Percentiles rank a stretch among this genome's conserved stretches.
phyloP scores from a whole-genome alignment of 2,888 invertebrate species.

The Meganola albula region DNA sequence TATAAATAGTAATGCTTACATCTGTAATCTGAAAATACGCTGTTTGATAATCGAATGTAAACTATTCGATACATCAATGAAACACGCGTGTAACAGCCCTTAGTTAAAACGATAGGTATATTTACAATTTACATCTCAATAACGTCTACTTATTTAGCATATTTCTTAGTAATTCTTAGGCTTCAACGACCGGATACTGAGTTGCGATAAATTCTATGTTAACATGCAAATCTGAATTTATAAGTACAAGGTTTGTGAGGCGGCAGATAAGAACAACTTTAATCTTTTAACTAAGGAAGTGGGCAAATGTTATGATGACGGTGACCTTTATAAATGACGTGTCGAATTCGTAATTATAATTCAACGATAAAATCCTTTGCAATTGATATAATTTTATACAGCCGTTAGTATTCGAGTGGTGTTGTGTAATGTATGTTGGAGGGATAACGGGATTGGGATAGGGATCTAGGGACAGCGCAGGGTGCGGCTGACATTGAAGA shows the following conservation, averaged over 20 bases:
- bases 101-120: conserved; percentile 37
- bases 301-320: not conserved
- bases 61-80: conserved; percentile 48
- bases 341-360: conserved; percentile 65
- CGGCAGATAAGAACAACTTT: conserved; percentile 25
- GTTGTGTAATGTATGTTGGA: conserved; percentile 67
- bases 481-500: conserved; percentile 79
- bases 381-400: conserved; percentile 73
- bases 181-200: conserved; percentile 46
- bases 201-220: conserved; percentile 52
- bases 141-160: conserved; percentile 33
- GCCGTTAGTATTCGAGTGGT: conserved; percentile 66
- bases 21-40: conserved; percentile 43
- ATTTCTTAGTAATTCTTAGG: conserved; percentile 52
- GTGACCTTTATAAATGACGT: conserved; percentile 42
- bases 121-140: conserved; percentile 30
- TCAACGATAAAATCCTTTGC: conserved; percentile 63
- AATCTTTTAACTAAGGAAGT: too few relatives aligned
- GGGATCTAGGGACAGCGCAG: conserved; percentile 63
- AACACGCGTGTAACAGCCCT: conserved; percentile 30
- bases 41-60: conserved; percentile 50
- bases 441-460: conserved; percentile 49
- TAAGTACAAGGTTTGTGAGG: conserved; percentile 39
- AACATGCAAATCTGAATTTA: conserved; percentile 42
- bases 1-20: conserved; percentile 41